phyloP scores from a whole-genome alignment of 1,140 invertebrate species.

The Dufourea novaeangliae region DNA sequence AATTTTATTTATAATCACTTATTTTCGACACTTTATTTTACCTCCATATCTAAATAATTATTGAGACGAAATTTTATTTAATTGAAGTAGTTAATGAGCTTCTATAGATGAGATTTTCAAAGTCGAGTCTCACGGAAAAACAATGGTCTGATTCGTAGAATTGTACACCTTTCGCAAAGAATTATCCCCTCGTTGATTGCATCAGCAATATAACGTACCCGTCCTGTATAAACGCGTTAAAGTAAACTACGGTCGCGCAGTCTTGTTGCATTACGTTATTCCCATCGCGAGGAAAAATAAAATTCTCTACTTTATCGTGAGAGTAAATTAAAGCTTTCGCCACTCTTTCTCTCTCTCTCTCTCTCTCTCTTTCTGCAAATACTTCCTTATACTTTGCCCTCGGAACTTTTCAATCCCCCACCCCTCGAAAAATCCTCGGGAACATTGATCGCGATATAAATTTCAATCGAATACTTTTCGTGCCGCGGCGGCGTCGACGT shows the following conservation, averaged over 20 bases:
- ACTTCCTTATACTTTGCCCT: constrained; percentile 1
- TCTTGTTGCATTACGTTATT: constrained; percentile 3
- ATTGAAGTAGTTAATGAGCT: too few species aligned
- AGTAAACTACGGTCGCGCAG: not conserved
- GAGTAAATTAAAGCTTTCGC: constrained; percentile 28
- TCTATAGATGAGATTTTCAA: too few species aligned
- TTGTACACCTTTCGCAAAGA: too few species aligned
- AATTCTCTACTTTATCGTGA: constrained; percentile 19
- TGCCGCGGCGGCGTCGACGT: not conserved
- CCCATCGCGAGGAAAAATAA: constrained; percentile 26
- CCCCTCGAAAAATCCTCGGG: constrained; percentile 21
- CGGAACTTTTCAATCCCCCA: not conserved
- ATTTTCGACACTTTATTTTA: too few species aligned
- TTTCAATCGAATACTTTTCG: constrained; percentile 39
- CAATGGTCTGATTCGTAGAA: too few species aligned
- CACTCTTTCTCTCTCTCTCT: not conserved
- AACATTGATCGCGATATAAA: constrained; percentile 41
- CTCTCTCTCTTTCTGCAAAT: not conserved
- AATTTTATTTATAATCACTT: too few species aligned
- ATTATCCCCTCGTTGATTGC: too few species aligned
- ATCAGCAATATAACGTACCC: too few species aligned
- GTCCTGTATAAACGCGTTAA: not conserved
- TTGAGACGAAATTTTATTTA: too few species aligned
- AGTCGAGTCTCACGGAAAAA: too few species aligned
- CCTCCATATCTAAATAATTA: too few species aligned